Evolutionary conservation across 2,797 vertebrate genomes (phyloP).

Genomic region (Bradypus variegatus): DNA sequence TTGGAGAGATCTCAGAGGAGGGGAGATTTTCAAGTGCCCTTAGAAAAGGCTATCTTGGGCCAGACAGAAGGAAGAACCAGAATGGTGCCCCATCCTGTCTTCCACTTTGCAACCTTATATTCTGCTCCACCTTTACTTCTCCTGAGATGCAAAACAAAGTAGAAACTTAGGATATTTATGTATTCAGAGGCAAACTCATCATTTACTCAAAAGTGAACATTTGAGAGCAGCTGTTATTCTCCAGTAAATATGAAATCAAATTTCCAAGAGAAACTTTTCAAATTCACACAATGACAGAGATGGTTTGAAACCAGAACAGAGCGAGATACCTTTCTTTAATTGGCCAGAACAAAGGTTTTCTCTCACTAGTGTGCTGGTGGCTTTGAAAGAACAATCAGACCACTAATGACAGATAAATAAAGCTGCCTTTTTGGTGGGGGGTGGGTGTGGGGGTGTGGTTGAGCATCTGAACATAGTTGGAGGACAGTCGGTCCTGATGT

Average conservation of each 20-base stretch:
- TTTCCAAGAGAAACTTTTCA: conserved; percentile 30
- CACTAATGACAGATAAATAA: background rate
- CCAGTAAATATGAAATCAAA: conserved; percentile 27
- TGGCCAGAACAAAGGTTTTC: background rate
- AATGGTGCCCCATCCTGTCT: background rate
- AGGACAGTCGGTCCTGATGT: background rate
- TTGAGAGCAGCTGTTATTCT: conserved; percentile 2
- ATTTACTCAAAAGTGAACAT: conserved; percentile 30
- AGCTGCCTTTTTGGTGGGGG: background rate
- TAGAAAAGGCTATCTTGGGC: background rate
- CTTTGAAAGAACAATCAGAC: background rate
- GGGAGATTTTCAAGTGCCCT: background rate
- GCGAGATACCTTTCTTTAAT: background rate
- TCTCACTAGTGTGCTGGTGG: background rate
- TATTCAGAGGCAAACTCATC: background rate
- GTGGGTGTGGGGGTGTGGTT: background rate
- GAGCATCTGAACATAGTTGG: background rate
- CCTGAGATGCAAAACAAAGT: conserved; percentile 34
- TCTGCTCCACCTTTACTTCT: background rate
- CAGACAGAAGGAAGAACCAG: accelerated
- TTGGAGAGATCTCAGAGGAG: background rate
- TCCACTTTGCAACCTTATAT: background rate
- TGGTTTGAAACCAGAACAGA: background rate
- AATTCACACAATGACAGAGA: background rate
- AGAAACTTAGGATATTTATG: conserved; percentile 37